Evolutionary conservation across 2,113 vertebrate species (phyloP).

Genomic region (Suricata suricatta): DNA sequence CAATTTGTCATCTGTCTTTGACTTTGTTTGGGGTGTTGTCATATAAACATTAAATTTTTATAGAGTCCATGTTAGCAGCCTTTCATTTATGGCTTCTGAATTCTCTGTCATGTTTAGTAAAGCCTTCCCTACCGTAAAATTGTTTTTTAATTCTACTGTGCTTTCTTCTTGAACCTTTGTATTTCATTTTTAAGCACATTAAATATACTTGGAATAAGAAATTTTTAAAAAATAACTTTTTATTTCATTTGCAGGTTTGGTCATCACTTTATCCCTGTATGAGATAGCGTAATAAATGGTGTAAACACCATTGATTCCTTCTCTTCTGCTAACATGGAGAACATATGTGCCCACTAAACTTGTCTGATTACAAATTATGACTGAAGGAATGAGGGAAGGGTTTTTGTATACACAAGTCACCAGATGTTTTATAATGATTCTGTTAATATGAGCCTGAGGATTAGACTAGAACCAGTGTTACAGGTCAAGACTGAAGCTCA

Average conservation of each 20-base stretch:
- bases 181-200: not conserved
- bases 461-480: slow-evolving; percentile 72
- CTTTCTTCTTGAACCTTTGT: slow-evolving; percentile 31
- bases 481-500: slow-evolving; percentile 75
- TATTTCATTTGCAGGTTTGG: not conserved
- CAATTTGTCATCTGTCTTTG: not conserved
- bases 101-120: slow-evolving; percentile 22
- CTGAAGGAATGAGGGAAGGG: slow-evolving; percentile 62
- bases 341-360: slow-evolving; percentile 67
- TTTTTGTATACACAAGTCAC: slow-evolving; percentile 71
- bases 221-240: slow-evolving; percentile 41
- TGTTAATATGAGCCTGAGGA: slow-evolving; percentile 71
- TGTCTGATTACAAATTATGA: slow-evolving; percentile 75
- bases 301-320: not conserved
- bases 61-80: not conserved
- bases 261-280: not conserved
- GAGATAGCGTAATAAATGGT: not conserved
- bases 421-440: slow-evolving; percentile 78
- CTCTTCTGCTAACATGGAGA: slow-evolving; percentile 43
- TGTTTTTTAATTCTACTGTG: not conserved
- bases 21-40: not conserved
- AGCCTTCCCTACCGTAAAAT: not conserved
- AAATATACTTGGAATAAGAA: not conserved
- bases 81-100: not conserved
- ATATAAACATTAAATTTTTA: not conserved